Evolutionary conservation across 2,113 vertebrate species (phyloP), one percentile per base, ranked within the genome.

Genomic region (Scophthalmus maximus): DNA sequence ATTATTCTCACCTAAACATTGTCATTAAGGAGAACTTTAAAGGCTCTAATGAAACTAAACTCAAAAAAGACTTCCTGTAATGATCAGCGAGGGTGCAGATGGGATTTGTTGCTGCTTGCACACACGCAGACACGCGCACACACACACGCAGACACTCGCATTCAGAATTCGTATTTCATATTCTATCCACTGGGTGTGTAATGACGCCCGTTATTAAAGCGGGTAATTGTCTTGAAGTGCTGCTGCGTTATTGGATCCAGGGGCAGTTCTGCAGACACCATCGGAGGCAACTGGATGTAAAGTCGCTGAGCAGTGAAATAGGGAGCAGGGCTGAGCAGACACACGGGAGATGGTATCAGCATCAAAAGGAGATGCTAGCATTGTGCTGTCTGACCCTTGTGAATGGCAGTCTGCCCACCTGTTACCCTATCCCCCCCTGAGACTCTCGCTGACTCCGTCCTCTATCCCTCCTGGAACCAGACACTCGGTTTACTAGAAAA

Each of bases 271-370:
- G 83, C 78, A 82, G 79, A 87, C 74, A 79, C 70, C 82, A 74
- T 88, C 56, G 38, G 81, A 83, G 84, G 84, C 79, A 74, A 84
- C 82, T 85, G 89, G 88, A 90, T 91, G 91, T 89, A 87, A 91
- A 92, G 82, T 89, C 81, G 84, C 87, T 91, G 89, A 89, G 90
- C 92, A 57, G 89, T 92, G 91, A 90, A 92, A 93, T 87, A 70
- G 84, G 85, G 86, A 89, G 73, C 83, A 76, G 76, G 81, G 82
- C 79, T 79, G 78, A 89, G 76, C 86, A 82, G 82, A 84, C 82
- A 82, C 87, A 79, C 74, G 74, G 73, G 76, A 89, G 91, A 92
- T 87, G 79, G 83, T 89, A 91, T 93, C 88, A 83, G 83, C 87
- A 87, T 91, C 91, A 90, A 86, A 89, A 87, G 83, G 79, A 75